Evolutionary conservation across 2,797 vertebrate species (phyloP).

Genomic region (Leptoclinus maculatus): DNA sequence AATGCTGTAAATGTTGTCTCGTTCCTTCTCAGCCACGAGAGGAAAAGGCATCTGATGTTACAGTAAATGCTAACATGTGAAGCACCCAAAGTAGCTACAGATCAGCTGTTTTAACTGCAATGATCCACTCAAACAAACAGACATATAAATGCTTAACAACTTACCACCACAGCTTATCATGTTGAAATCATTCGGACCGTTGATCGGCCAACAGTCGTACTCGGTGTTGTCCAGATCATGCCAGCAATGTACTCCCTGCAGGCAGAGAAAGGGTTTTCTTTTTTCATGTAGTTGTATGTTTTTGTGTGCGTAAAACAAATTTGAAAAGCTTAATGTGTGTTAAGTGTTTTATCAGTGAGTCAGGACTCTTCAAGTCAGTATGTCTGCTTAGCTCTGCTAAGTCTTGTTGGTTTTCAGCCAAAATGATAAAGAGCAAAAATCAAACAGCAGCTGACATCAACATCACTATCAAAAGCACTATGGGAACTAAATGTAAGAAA

Average conservation of each 20-base stretch:
- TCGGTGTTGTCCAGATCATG: constrained; percentile 85
- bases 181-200: constrained; percentile 82
- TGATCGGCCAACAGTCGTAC: constrained; percentile 85
- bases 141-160: constrained; percentile 18
- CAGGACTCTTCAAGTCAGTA: neutral
- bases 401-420: neutral
- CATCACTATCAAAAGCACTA: neutral
- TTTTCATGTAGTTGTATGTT: constrained; percentile 6
- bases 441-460: constrained; percentile 3
- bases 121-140: neutral
- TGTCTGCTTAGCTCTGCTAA: constrained; percentile 8
- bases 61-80: neutral
- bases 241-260: constrained; percentile 76
- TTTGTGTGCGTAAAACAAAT: neutral
- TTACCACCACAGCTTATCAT: constrained; percentile 83
- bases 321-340: neutral
- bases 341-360: neutral
- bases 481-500: neutral
- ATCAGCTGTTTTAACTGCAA: neutral
- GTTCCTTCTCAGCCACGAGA: neutral
- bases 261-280: constrained; percentile 16
- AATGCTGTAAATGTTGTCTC: neutral
- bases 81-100: neutral
- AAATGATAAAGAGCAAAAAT: constrained; percentile 10
- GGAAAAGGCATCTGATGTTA: constrained; percentile 4